Base-by-base conservation (phyloP, 2,888 invertebrate species). In the Ptychoptera albimana region DNA sequence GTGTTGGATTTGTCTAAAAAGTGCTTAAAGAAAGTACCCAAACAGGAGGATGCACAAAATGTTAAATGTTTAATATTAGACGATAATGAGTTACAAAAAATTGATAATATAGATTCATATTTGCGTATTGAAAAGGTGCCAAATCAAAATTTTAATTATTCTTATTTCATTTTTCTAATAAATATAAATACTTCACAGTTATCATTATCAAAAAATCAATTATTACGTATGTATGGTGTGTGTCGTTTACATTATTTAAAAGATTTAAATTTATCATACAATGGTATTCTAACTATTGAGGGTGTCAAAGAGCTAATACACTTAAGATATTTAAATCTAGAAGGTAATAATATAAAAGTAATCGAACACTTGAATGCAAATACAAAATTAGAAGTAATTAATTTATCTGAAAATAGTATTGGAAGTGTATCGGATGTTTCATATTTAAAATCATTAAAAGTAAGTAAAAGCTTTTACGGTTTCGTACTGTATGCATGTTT, bases 341-440 rank as follows among this genome's bases (percentile, higher is more conserved):
- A 83, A 64, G 86, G 85, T 49, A 93, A 93, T 67, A 89, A 83
- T 57, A 85, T 93, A 54, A 92, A 92, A 75, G 79, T 80, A n/a
- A 85, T 92, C 58, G 91, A 91, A 57, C 87, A 88, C 66, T 69
- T 93, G 50, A 82, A 83, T 57, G 77, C 80, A 53, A 91, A 87
- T 60, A 70, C 75, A 39, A 79, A 82, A 57, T 66, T 93, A 60
- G 85, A 87, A 60, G 77, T 81, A 60, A 65, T 93, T 53, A 92
- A 93, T 68, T 66, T 93, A 52, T 88, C 91, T 4, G 87, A 88
- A 61, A 93, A 93, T 62, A 81, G 78, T 60, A 88, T 93, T 56
- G 76, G 82, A 44, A 79, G 79, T 55, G 74, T 93, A 48, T 79
- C 83, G 51, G 91, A 92, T 68, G 74, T 93, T 50, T 85, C 87